Base-by-base conservation (phyloP, 1,140 invertebrate species). In the Maconellicoccus hirsutus region DNA sequence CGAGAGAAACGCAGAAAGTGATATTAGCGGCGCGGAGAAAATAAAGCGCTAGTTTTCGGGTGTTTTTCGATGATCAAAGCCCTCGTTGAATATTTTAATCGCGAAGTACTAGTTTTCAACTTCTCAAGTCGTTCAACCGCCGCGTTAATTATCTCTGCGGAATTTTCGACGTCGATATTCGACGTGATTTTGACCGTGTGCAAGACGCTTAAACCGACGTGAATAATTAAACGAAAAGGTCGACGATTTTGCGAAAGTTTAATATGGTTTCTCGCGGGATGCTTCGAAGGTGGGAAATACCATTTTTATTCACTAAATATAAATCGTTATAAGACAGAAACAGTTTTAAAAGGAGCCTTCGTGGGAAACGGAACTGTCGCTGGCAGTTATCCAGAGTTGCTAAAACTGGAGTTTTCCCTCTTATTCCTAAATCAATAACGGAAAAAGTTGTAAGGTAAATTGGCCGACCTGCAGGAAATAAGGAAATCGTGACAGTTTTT, bases 381-480 rank as follows among this genome's bases (percentile, higher is more conserved):
- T 52, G 42, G 42, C 42, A 52, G 42, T 52, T 52, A 52, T 52
- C 42, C 42, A 52, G n/a, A 52, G n/a, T 52, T 19, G 42, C 42
- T 14, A 8, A 16, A 52, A 52, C 42, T 52, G 6, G 10, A 4
- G 42, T 3, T 52, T 52, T 52, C n/a, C n/a, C n/a, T 52, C n/a
- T 52, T 52, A n/a, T n/a, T n/a, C n/a, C n/a, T 52, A 16, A 52
- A 52, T 52, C 42, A 52, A 52, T 52, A 52, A 16, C 4, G n/a
- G 42, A 52, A 52, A 52, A 52, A 52, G 42, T 52, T 52, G 42
- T 8, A 16, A 16, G 42, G 42, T 52, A 52, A 52, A 52, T 52
- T 52, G n/a, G 42, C 42, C 42, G n/a, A 19, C 42, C 42, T 19
- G 4, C 6, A 3, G 16, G 42, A 52, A 52, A 52, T 14, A 52